Evolutionary conservation across 2,888 invertebrate genomes (phyloP).

Genomic region (Leuctra nigra): DNA sequence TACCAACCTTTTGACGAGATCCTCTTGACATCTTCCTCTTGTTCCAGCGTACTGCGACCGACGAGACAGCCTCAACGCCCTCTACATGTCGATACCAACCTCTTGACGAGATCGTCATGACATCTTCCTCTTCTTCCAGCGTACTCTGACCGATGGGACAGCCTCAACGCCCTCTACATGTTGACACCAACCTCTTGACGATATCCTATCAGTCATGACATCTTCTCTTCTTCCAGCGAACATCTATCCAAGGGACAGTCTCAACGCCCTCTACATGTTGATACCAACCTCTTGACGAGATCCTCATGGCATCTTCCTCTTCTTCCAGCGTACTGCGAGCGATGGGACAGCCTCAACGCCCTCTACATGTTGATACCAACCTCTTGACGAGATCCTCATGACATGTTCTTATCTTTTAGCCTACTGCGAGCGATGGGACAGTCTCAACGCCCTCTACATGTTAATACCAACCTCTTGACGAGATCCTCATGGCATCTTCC

Average conservation of each 20-base stretch:
- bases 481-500: too few relatives aligned
- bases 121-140: slow-evolving; percentile 56
- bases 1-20: too few relatives aligned
- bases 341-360: too few relatives aligned
- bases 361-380: too few relatives aligned
- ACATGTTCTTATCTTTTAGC: slow-evolving; percentile 47
- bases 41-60: slow-evolving; percentile 64
- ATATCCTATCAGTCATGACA: too few relatives aligned
- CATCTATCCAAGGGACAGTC: slow-evolving; percentile 62
- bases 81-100: too few relatives aligned
- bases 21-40: too few relatives aligned
- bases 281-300: too few relatives aligned
- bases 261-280: slow-evolving; percentile 75
- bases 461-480: slow-evolving; percentile 85
- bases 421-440: slow-evolving; percentile 63
- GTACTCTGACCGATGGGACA: slow-evolving; percentile 63
- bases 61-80: slow-evolving; percentile 66
- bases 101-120: too few relatives aligned
- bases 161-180: slow-evolving; percentile 72
- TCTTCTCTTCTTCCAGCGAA: slow-evolving; percentile 58
- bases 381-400: too few relatives aligned
- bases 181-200: too few relatives aligned
- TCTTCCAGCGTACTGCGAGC: background rate
- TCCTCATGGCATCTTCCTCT: too few relatives aligned
- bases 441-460: slow-evolving; percentile 73